Conservation (phyloP, 2,888 invertebrate genomes). For the Pammene fasciana region DNA sequence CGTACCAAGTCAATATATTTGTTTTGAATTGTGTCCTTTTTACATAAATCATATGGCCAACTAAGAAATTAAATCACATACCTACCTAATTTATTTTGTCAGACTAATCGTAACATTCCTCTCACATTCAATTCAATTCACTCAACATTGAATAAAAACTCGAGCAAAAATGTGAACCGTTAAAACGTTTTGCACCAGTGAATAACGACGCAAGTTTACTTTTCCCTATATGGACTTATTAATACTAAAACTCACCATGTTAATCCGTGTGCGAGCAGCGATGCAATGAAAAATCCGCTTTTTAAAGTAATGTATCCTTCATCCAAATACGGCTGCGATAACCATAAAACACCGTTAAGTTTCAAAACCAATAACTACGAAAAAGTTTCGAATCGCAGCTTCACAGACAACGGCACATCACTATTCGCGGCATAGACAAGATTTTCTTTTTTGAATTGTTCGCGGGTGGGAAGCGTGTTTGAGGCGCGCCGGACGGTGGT, state of each 20-base stretch:
- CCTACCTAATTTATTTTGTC: neutral
- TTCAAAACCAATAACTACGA: conserved; percentile 44
- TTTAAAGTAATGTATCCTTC: conserved; percentile 45
- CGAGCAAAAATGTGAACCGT: conserved; percentile 18
- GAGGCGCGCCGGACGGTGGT: conserved; percentile 75
- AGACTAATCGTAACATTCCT: neutral
- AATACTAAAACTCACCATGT: conserved; percentile 49
- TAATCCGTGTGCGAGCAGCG: conserved; percentile 45
- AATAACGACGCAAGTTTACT: conserved; percentile 23
- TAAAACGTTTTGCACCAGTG: conserved; percentile 32
- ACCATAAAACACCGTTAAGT: conserved; percentile 45
- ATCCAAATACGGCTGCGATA: conserved; percentile 32
- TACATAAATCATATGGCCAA: neutral
- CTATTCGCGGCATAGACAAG: conserved; percentile 47
- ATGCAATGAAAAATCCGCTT: conserved; percentile 48
- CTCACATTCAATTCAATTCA: conserved; percentile 15
- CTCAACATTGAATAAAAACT: conserved; percentile 4
- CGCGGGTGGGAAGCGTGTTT: conserved; percentile 61
- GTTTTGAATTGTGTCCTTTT: no score
- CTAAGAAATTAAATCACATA: neutral
- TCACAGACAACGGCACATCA: conserved; percentile 51
- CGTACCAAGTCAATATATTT: no score
- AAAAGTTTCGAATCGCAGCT: conserved; percentile 40
- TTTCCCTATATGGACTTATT: conserved; percentile 20
- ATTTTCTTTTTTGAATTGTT: conserved; percentile 50